Base-by-base conservation (phyloP, 2,113 vertebrate genomes). In the Tauraco erythrolophus region DNA sequence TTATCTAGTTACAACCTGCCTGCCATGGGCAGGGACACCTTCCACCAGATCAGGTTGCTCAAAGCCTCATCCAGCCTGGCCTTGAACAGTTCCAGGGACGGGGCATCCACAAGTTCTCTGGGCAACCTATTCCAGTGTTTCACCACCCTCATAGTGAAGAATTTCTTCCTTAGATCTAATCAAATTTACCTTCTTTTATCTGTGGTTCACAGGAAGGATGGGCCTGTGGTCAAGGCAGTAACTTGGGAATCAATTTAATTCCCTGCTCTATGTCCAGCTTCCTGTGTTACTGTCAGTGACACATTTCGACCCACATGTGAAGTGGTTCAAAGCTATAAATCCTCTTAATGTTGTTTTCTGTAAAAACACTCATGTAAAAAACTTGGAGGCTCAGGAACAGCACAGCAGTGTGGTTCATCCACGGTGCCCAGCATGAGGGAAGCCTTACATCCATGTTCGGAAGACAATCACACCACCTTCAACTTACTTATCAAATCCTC, bases 261-360 rank as follows among this genome's bases (percentile, higher is more conserved):
- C 71, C 58, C 39, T 93, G 65, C 27, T 81, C 66, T 62, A 6
- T 7, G 28, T 37, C 41, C 4, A 1, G 8, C 33, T 68, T 85
- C 48, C 78, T 72, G 33, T 5, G 6, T 27, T 78, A 35, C 39
- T 24, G 19, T 5, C 37, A 69, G 28, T 3, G 39, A 79, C 33
- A 71, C 18, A 33, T 28, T 78, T 3, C 0, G 0, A 78, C 30
- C 18, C 53, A 25, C 16, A 17, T 0, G 9, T 45, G 56, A 70
- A 70, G 31, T 5, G 28, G 46, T 64, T 82, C 70, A 88, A 70
- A 94, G 65, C 56, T 54, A 23, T 54, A 90, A 94, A 90, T 62
- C 46, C 31, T 85, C 65, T 18, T 76, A 25, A 28, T 2, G 12
- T 17, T 14, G 23, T 50, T 54, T 92, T 53, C 57, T 50, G 25